Evolutionary conservation across 2,888 invertebrate species (phyloP), one percentile per base, ranked within the genome.

Genomic region (Smittia sp.): DNA sequence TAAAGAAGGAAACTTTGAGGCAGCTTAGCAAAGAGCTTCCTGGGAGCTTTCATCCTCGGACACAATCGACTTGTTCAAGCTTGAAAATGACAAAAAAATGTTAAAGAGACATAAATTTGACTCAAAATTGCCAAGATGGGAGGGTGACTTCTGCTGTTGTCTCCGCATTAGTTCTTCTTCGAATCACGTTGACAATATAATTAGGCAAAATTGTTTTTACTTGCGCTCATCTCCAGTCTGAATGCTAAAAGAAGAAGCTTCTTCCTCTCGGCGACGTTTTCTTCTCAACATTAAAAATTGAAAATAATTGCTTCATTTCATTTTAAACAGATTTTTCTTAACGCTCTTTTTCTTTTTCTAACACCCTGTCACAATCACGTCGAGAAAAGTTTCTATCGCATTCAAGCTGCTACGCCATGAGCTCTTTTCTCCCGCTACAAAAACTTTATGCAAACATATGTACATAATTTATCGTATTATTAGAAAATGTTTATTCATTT

Each of bases 401-500:
- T 46, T 11, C 46, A n/a, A 46, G 46, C 15, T 11, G 6, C 46
- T 46, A 13, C 46, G 13, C n/a, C 15, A 13, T 6, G 58, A 13
- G 58, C 20, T 58, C 20, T 58, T 58, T 58, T 58, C n/a, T n/a
- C 22, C 46, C 58, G 58, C 24, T 22, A 27, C 18, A 18, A 27
- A 11, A 54, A 27, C 52, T 54, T 69, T 69, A 69, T 69, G 52
- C 69, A 52, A 69, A 69, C 69, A 52, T 52, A 69, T 69, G 54
- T 32, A 69, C 52, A 69, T 69, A 69, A 69, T 69, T 69, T 69
- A 68, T 68, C 7, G 46, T 24, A 38, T 39, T 18, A 38, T 15
- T 9, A 39, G 39, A 52, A 69, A 69, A 69, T 69, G 69, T 69
- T 69, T 69, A 69, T 69, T 69, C 69, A 69, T 69, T 69, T 20